Evolutionary conservation across 1,140 invertebrate species (phyloP), one percentile per base, ranked within the genome.

Genomic region (Periplaneta americana): DNA sequence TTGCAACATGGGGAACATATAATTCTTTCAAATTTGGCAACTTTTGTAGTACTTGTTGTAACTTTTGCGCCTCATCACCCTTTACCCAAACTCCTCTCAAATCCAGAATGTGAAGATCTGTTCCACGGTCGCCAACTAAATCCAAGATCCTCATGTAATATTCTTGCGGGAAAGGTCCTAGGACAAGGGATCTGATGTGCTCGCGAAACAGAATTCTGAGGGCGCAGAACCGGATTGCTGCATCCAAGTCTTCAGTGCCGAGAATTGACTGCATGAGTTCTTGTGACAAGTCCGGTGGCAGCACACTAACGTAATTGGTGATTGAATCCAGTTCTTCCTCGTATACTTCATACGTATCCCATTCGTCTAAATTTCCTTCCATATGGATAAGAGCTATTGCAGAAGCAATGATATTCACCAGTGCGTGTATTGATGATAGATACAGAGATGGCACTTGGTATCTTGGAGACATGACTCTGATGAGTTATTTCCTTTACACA

Each of bases 91-190:
- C 90, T 33, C 93, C 92, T 89, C 93, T 92, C 80, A 93, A 87
- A 88, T 93, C 92, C 32, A 93, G 87, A 34, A 92, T 89, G 75
- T 91, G 90, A 83, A 93, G 75, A 48, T 92, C 89, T 5, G 88
- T 87, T 15, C 92, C 92, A 86, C 92, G 91, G 34, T 90, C 89
- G 1, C 88, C 87, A 83, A 93, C 91, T 77, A 91, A 88, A 86
- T 92, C 88, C 82, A 93, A 86, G 83, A 93, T 91, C 86, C 91
- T 91, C 79, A 91, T 90, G 85, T 93, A 93, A 85, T 92, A 93
- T 28, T 89, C 90, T 80, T 90, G 89, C 2, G 92, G 92, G 86
- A 93, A 93, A 75, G 93, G 91, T 28, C 92, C 92, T 0, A 92
- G 92, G 6, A 91, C 89, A 80, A 93, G 85, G 81, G 89, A 90